phyloP scores from a whole-genome alignment of 2,888 invertebrate species.

The Entomobrya proxima region DNA sequence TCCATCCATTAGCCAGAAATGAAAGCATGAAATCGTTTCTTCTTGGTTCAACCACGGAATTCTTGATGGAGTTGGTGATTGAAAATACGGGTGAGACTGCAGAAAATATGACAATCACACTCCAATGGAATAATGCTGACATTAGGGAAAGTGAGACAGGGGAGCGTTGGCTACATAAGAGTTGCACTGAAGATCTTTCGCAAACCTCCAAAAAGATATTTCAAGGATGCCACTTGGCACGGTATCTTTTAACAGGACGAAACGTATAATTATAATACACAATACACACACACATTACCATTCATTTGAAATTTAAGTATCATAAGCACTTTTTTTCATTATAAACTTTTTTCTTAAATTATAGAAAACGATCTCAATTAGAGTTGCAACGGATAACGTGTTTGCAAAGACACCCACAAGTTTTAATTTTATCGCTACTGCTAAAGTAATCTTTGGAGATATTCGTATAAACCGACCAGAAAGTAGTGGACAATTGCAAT shows the following conservation, averaged over 20 bases:
- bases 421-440: too few species aligned
- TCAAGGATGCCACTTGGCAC: background rate
- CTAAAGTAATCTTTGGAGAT: constrained; percentile 11
- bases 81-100: constrained; percentile 47
- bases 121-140: constrained; percentile 32
- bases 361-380: too few species aligned
- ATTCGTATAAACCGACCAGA: background rate
- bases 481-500: background rate
- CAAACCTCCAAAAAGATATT: background rate
- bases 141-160: constrained; percentile 11
- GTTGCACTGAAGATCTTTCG: constrained; percentile 11
- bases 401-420: too few species aligned
- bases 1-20: background rate
- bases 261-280: background rate
- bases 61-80: constrained; percentile 26
- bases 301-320: too few species aligned
- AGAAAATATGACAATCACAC: background rate
- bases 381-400: too few species aligned
- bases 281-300: background rate
- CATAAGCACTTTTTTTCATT: too few species aligned
- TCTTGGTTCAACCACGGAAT: constrained; percentile 9
- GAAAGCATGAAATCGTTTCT: background rate
- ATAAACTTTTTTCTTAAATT: too few species aligned
- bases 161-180: constrained; percentile 6
- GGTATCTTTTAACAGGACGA: background rate